Evolutionary conservation across 2,888 invertebrate genomes (phyloP), one percentile per base, ranked within the genome.

Genomic region (Tenthredo scrophulariae): DNA sequence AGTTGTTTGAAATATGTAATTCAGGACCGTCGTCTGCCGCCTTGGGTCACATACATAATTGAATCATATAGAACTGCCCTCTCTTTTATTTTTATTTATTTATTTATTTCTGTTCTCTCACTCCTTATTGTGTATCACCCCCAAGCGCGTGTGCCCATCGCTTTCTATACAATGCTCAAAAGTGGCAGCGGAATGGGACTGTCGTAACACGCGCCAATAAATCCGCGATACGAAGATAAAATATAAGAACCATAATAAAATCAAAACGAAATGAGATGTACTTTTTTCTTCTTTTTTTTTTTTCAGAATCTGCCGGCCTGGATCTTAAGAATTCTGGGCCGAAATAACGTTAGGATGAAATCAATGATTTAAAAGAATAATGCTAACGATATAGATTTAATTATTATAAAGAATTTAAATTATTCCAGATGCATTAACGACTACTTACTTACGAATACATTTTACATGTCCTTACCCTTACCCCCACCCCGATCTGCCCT

Each of bases 221-320:
- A 22, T 22, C 58, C 58, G 62, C 15, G 65, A 65, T 65, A 15
- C 13, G 29, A 29, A 33, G 9, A 29, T 18, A 6, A 15, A 67
- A 67, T 33, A 33, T 33, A 33, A 33, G 15, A 67, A 15, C 43
- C 26, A 22, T n/a, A 33, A 40, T 43, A 22, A 72, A 43, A 74
- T 74, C 43, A 74, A 74, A 43, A 43, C 37, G 40, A 74, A 43
- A 26, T 33, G 50, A 46, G 26, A 46, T 54, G 15, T 54, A 54
- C 22, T 77, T 29, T 77, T 7, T 77, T 77, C 37, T 26, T 77
- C 18, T 50, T 50, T 10, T 75, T n/a, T 84, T 88, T 85, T 86
- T 89, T 89, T 84, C 89, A 90, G 89, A 90, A 90, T 89, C 87
- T 87, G 87, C 88, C 89, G 88, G 87, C 89, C 89, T 87, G 89